These are phyloP conservation scores for Tretioscincus oriximinensis DNA, from an alignment of 2,113 vertebrate genomes.

Conservation along the genomic window DNA sequence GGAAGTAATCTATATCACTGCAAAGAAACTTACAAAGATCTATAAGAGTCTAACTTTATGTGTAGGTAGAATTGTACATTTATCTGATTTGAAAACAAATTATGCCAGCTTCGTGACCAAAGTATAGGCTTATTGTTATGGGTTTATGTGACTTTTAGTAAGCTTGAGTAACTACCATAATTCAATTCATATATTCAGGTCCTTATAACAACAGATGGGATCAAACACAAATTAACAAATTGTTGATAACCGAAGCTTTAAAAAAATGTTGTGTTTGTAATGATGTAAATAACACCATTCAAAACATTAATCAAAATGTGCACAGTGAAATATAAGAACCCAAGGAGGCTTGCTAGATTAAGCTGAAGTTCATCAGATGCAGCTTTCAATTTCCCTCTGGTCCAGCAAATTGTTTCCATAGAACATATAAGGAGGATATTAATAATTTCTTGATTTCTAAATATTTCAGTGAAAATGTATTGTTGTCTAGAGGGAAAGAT, in stretches of 20 bases:
- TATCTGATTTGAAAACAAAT: slow-evolving; percentile 60
- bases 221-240: slow-evolving; percentile 64
- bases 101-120: slow-evolving; percentile 43
- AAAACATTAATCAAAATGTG: slow-evolving; percentile 60
- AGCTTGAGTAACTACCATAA: slow-evolving; percentile 58
- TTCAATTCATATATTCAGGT: slow-evolving; percentile 69
- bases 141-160: slow-evolving; percentile 56
- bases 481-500: slow-evolving; percentile 21
- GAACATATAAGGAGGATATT: background rate
- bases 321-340: slow-evolving; percentile 47
- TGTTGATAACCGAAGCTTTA: slow-evolving; percentile 70
- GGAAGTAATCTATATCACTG: no score
- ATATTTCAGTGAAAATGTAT: background rate
- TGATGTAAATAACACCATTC: slow-evolving; percentile 65
- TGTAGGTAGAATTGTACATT: background rate
- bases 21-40: background rate
- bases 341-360: background rate
- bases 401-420: background rate
- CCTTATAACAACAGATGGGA: slow-evolving; percentile 70
- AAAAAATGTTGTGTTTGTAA: slow-evolving; percentile 67
- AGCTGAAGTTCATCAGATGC: background rate
- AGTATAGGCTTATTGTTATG: slow-evolving; percentile 62
- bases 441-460: slow-evolving; percentile 47
- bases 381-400: background rate
- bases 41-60: background rate